Evolutionary conservation across 2,888 invertebrate species (phyloP), one percentile per base, ranked within the genome.

Genomic region (Cyclophora albipunctata): DNA sequence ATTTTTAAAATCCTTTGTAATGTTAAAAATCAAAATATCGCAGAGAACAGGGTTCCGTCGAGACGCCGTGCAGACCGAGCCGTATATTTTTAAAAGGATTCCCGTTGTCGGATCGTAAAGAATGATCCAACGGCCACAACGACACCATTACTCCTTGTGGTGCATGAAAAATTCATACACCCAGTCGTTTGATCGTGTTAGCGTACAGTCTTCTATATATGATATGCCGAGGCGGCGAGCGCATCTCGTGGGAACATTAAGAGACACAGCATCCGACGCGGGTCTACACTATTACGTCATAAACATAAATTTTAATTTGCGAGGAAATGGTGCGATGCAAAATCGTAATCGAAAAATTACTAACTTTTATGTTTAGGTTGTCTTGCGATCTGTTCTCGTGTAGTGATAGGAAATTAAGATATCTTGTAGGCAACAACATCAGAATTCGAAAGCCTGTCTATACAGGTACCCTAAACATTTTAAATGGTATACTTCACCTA

Each of bases 111-210:
- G 72, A 75, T 85, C 86, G 84, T 87, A 87, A 88, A 88, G 84
- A 87, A 86, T 87, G 87, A 87, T 84, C 80, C 84, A 69, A 62
- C 71, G 81, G 82, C 80, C 81, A 75, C 66, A 64, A 79, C 78
- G 77, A 74, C 76, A 79, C 84, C 84, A 84, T 85, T 86, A 85
- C 81, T 84, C 74, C 76, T 80, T 66, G 75, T 73, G 67, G 60
- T 79, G 67, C 84, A 87, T 88, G 87, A 88, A 87, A 88, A 79
- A 88, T 87, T 87, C 87, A 87, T 88, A 81, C 66, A 71, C 67
- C 63, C 41, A 64, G 74, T 62, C 71, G 79, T 78, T 73, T 77
- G 81, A 82, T 80, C 78, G 78, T 71, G 81, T 81, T 83, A 84
- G 78, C 72, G 76, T 70, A 70, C 57, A 57, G 55, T 46, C 66